Evolutionary conservation across 2,797 vertebrate species (phyloP), one percentile per base, ranked within the genome.

Genomic region (Lindbergichthys nudifrons): DNA sequence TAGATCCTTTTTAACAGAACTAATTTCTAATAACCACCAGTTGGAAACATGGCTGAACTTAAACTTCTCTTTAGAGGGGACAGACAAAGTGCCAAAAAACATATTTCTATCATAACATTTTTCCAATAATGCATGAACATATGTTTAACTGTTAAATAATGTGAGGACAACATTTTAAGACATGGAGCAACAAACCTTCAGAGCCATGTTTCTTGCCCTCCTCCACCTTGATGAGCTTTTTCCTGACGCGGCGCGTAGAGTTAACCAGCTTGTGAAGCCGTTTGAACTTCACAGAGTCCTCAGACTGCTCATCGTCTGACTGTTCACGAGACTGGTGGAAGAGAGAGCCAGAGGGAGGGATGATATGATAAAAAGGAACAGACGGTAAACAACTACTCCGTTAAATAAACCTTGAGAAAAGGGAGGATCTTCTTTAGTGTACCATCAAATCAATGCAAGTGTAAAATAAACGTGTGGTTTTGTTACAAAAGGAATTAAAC

Each of bases 281-380:
- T 89, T 97, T 98, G 92, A 99, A 99, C 93, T 99, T 99, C 91
- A 98, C 96, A 0, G 97, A 97, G 88, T 99, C 98, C 90, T 99
- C 98, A 0, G 96, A 95, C 88, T 98, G 97, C 92, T 99, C 98
- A 73, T 99, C 98, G 0, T 99, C 98, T 0, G 98, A 99, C 91
- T 97, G 98, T 87, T 99, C 98, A 87, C 95, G 96, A 87, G 98
- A 98, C 98, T 99, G 92, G 18, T n/a, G 76, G 65, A 56, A 69
- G 43, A 60, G 64, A 77, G 18, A 63, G 26, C 60, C 63, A 64
- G 58, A 71, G 61, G 69, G 67, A 58, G 69, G 56, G 75, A 23
- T 46, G 65, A 71, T 47, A 54, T 19, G 16, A 60, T 59, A 60
- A 73, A 61, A 65, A 79, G 19, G 47, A 53, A 71, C 21, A 54